phyloP scores from a whole-genome alignment of 2,797 vertebrate species.

The Chelmon rostratus region DNA sequence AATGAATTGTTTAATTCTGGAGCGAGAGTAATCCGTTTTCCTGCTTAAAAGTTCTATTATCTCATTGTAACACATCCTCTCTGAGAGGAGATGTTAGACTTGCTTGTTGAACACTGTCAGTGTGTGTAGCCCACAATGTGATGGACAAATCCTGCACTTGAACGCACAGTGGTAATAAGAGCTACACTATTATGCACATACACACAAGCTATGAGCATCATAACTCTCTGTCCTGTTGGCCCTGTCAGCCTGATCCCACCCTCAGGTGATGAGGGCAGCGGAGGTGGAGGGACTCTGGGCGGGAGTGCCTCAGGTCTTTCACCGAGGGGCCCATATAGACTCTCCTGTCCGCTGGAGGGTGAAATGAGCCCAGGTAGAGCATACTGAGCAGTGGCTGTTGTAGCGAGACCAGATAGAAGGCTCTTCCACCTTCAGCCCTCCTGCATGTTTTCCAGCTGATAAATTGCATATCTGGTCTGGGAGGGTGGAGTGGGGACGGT shows the following conservation, averaged over 20 bases:
- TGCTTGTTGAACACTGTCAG: conserved; percentile 50
- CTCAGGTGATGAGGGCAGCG: conserved; percentile 62
- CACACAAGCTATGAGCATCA: conserved; percentile 50
- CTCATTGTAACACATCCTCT: conserved; percentile 62
- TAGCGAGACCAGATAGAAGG: conserved; percentile 75
- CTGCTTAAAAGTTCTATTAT: conserved; percentile 74
- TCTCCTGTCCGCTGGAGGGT: conserved; percentile 84
- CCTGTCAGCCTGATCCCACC: conserved; percentile 74
- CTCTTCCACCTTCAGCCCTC: conserved; percentile 75
- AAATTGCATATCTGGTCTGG: conserved; percentile 78
- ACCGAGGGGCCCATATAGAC: conserved; percentile 76
- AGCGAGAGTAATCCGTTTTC: conserved; percentile 76
- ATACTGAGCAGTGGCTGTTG: conserved; percentile 79
- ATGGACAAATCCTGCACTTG: conserved; percentile 63
- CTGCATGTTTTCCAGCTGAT: conserved; percentile 82
- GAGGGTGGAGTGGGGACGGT: conserved; percentile 59
- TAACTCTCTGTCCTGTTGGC: conserved; percentile 78
- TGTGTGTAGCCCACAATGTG: conserved; percentile 36
- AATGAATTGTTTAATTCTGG: conserved; percentile 83
- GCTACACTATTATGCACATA: conserved; percentile 50
- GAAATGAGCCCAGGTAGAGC: conserved; percentile 86
- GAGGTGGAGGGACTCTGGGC: conserved; percentile 69
- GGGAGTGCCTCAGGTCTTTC: conserved; percentile 79
- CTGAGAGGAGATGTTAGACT: conserved; percentile 50
- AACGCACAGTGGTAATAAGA: conserved; percentile 51